Evolutionary conservation across 2,888 invertebrate genomes (phyloP), one percentile per base, ranked within the genome.

Genomic region (Exephanes ischioxanthus): DNA sequence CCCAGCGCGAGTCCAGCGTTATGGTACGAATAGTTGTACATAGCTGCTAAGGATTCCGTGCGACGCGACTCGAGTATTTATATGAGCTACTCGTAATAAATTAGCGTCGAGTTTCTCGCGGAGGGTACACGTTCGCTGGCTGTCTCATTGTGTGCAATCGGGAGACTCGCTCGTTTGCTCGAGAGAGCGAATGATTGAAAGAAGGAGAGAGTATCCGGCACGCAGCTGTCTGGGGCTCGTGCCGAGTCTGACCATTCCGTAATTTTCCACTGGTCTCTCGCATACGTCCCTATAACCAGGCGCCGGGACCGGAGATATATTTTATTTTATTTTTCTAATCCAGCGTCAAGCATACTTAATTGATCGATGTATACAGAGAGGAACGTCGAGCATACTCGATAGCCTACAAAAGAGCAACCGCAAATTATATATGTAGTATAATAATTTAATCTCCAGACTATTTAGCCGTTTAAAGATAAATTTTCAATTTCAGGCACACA

Each of bases 191-290:
- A 70, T 41, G 67, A 75, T 61, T 37, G 53, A 80, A 41, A 72
- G 30, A 53, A 48, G 37, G 75, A 70, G 55, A 86, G 71, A 84
- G 83, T 81, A 86, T 77, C 78, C 75, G 78, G 48, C 58, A 14
- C 61, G 81, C 86, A 84, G 82, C 85, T 84, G 82, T 68, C 66
- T 45, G 51, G 66, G 63, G 58, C 61, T 77, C 68, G 75, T 78
- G 51, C 73, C 53, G 73, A 33, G 82, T 79, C 84, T 79, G 82
- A 82, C 84, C 86, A 87, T 86, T 80, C 73, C 76, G 87, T 87
- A 87, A 83, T 87, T 87, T 87, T 87, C 87, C 87, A 87, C 87
- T 87, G 84, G 78, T 48, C 45, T 16, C 58, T 76, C 71, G 71
- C 45, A 63, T 51, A 76, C 72, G 76, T 80, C 72, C 67, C 58